Conservation (phyloP, 1,140 invertebrate genomes). For the Aphelenchoides besseyi region DNA sequence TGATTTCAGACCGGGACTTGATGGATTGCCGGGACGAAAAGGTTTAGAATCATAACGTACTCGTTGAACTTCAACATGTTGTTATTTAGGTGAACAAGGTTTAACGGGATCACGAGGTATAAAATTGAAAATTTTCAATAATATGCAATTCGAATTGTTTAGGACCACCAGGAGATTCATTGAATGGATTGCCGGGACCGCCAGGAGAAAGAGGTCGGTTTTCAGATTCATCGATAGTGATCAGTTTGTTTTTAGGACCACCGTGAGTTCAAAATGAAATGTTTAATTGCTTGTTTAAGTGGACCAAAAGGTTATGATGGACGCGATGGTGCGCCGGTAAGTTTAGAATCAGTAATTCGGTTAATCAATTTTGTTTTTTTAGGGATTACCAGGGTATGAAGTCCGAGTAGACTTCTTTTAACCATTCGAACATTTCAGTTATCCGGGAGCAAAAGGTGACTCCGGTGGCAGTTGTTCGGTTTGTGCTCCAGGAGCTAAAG, state of each 20-base stretch:
- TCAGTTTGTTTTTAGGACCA: no score
- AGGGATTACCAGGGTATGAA: no score
- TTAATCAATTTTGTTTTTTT: no score
- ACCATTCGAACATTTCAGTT: neutral
- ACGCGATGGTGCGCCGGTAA: constrained; percentile 57
- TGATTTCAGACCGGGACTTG: constrained; percentile 59
- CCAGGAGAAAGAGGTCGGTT: constrained; percentile 52
- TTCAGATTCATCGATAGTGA: no score
- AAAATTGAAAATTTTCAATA: neutral
- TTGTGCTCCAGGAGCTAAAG: constrained; percentile 62
- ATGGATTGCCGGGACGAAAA: constrained; percentile 59
- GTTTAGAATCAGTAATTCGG: no score
- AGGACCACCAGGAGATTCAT: constrained; percentile 62
- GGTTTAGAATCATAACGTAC: no score
- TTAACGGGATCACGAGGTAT: constrained; percentile 38
- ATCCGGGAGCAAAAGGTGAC: constrained; percentile 43
- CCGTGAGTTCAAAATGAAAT: no score
- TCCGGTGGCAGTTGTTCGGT: constrained; percentile 57
- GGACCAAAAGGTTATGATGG: constrained; percentile 62
- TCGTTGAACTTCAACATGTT: no score
- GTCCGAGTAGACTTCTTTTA: no score
- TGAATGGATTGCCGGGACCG: constrained; percentile 58
- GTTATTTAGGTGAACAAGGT: no score
- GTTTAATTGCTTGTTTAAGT: constrained; percentile 7
- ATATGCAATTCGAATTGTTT: neutral